phyloP scores from a whole-genome alignment of 2,888 invertebrate genomes.

The Tolmerus cingulatus region DNA sequence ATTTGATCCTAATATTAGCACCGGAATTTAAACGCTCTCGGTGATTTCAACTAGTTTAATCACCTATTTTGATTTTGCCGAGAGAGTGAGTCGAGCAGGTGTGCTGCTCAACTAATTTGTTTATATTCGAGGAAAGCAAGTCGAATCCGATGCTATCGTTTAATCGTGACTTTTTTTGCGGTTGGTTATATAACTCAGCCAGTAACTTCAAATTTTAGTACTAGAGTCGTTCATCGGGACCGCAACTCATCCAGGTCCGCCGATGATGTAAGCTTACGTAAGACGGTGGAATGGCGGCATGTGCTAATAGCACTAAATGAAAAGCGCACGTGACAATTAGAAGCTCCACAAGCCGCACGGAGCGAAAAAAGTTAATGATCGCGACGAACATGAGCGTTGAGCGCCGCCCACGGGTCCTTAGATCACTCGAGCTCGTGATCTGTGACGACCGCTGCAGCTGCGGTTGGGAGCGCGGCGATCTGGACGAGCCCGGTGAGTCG shows the following conservation, averaged over 20 bases:
- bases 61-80: background rate
- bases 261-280: background rate
- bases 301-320: slow-evolving; percentile 3
- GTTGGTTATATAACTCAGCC: background rate
- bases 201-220: background rate
- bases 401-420: background rate
- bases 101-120: background rate
- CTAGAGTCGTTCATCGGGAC: background rate
- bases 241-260: background rate
- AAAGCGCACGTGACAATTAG: slow-evolving; percentile 15
- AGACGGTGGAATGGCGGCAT: background rate
- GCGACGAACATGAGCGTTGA: background rate
- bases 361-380: background rate
- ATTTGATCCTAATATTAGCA: background rate
- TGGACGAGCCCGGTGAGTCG: background rate
- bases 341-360: background rate
- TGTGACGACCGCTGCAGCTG: background rate
- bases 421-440: background rate
- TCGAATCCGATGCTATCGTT: background rate
- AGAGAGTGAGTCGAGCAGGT: background rate
- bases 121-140: background rate
- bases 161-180: background rate
- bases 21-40: background rate
- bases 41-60: background rate
- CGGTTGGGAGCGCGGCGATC: background rate